Evolutionary conservation across 2,113 vertebrate genomes (phyloP).

Genomic region (Ranitomeya imitator): DNA sequence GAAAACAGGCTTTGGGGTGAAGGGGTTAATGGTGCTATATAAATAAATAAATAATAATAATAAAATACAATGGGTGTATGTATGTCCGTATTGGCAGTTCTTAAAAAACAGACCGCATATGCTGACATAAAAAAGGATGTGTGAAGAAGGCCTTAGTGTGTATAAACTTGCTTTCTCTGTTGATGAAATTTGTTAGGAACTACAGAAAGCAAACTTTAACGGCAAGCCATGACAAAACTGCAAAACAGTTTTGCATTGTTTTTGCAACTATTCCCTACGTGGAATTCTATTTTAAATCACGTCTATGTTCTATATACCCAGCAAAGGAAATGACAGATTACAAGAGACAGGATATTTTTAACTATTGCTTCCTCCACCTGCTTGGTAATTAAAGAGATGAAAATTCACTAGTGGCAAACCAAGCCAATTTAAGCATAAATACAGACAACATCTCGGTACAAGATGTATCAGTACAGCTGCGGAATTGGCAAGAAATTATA

Average conservation of each 20-base stretch:
- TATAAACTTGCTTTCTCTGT: too few relatives aligned
- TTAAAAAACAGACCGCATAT: too few relatives aligned
- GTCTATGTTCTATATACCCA: not conserved
- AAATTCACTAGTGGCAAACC: slow-evolving; percentile 28
- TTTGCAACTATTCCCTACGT: not conserved
- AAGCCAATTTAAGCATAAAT: slow-evolving; percentile 8
- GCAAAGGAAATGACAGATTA: slow-evolving; percentile 2
- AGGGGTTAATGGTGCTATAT: too few relatives aligned
- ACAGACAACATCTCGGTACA: slow-evolving; percentile 17
- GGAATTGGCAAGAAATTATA: not conserved
- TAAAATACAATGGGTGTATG: too few relatives aligned
- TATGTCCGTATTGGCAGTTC: too few relatives aligned
- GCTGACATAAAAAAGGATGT: too few relatives aligned
- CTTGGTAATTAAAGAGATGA: slow-evolving; percentile 35
- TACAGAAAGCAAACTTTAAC: too few relatives aligned
- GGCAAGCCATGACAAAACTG: not conserved
- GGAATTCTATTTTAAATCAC: not conserved
- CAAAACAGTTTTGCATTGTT: not conserved
- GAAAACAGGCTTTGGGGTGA: too few relatives aligned
- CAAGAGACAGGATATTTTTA: slow-evolving; percentile 36
- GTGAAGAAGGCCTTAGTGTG: too few relatives aligned
- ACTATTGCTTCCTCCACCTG: slow-evolving; percentile 39
- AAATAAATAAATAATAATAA: too few relatives aligned
- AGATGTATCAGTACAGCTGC: not conserved
- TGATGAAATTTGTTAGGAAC: too few relatives aligned